Percentiles rank a stretch among this genome's conserved stretches.
phyloP scores from a whole-genome alignment of 1,140 invertebrate genomes.

The Neodiprion pinetum region DNA sequence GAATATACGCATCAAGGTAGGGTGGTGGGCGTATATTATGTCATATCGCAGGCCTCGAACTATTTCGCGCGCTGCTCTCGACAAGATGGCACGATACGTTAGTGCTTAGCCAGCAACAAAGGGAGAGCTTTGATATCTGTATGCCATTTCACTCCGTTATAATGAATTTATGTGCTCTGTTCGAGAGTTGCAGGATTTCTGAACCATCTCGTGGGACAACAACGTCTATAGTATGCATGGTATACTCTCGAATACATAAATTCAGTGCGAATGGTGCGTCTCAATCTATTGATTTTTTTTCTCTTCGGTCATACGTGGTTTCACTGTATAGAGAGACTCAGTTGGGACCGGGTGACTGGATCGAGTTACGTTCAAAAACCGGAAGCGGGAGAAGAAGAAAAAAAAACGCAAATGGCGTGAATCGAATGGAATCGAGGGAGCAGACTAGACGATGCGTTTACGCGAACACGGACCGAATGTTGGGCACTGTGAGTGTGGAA shows the following conservation, averaged over 20 bases:
- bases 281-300: no score
- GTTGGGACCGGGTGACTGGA: no score
- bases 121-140: conserved; percentile 57
- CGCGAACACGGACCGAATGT: not conserved
- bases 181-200: conserved; percentile 38
- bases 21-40: no score
- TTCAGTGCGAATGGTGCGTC: no score
- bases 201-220: conserved; percentile 44
- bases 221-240: conserved; percentile 11
- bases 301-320: no score
- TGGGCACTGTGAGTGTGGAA: not conserved
- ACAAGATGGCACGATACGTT: conserved; percentile 49
- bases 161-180: not conserved
- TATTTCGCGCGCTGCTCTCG: no score
- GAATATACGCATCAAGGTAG: no score
- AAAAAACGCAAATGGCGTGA: not conserved
- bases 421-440: conserved; percentile 1
- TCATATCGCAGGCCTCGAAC: no score
- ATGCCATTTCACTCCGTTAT: not conserved
- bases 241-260: no score
- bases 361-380: not conserved
- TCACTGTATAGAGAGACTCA: no score
- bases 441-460: not conserved
- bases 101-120: conserved; percentile 56
- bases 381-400: not conserved